phyloP scores from a whole-genome alignment of 2,113 vertebrate species.

The Drymodes brunneopygia region DNA sequence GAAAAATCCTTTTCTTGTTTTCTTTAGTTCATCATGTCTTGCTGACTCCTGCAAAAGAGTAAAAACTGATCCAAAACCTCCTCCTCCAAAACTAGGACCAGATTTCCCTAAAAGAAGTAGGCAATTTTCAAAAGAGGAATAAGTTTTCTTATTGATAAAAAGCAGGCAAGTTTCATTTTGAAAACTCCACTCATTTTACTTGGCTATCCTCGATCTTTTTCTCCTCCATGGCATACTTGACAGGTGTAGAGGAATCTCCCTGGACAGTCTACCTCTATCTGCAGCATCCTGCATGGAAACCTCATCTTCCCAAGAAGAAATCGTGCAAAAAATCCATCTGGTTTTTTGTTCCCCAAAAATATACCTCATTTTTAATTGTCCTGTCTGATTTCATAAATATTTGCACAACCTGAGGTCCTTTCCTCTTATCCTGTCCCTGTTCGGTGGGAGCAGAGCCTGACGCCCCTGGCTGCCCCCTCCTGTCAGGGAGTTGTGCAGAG shows the following conservation, averaged over 20 bases:
- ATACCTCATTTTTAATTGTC: neutral
- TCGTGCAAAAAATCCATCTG: neutral
- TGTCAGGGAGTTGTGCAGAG: neutral
- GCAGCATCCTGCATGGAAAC: neutral
- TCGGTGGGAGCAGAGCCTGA: rapidly evolving
- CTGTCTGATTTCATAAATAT: neutral
- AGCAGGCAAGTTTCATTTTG: neutral
- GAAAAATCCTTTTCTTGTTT: neutral
- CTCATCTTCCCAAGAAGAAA: neutral
- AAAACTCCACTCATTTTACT: neutral
- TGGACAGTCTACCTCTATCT: neutral
- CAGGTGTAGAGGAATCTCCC: neutral
- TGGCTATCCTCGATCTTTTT: neutral
- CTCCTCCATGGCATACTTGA: neutral
- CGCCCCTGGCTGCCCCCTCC: rapidly evolving
- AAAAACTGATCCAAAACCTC: neutral
- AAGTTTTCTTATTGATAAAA: too few relatives aligned
- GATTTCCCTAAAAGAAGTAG: neutral
- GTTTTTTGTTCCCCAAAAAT: too few relatives aligned
- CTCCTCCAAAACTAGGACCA: neutral
- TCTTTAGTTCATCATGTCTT: neutral
- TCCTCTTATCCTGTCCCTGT: rapidly evolving
- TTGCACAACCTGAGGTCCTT: neutral
- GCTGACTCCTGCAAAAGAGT: neutral
- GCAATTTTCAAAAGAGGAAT: neutral